Base-by-base conservation (phyloP, 23 tunicate genomes). In the Styela plicata region DNA sequence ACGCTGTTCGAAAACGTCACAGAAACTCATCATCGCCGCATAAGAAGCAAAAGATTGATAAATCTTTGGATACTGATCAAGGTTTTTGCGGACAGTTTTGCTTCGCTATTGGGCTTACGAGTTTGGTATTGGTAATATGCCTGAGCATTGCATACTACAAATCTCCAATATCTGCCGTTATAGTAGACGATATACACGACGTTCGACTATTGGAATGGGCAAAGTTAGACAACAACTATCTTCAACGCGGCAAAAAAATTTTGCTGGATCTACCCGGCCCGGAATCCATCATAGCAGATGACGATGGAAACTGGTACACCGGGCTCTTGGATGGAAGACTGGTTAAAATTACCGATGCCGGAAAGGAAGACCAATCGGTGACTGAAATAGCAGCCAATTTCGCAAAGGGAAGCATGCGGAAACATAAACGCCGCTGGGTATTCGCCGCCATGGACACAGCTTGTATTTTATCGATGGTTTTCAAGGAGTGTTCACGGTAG, bases 261-360 rank as follows among this genome's bases (percentile, higher is more conserved):
- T 29, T 44, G 31, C 17, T 20, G 17, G 81, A 76, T 0, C 66
- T 76, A n/a, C 1, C 30, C 18, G 81, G 81, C 24, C 64, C 81
- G 0, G 81, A 76, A 44, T 76, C 81, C n/a, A 76, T 76, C 24
- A 65, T 23, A 52, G 64, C 44, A 0, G 81, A 76, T 27, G 81
- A 52, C 0, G 63, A 76, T 26, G 29, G 31, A 18, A 76, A 76
- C 33, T 44, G 64, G 66, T 76, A 76, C 64, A 76, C 81, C 7
- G 81, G 81, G n/a, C 66, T 76, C 13, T 0, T 20, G 10, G 67
- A 76, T 53, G 81, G 81, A 7, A 52, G 81, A 52, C 25, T 76
- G 22, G 64, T 76, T 1, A 76, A 2, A 53, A 76, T 76, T 0
- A 29, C 25, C 1, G n/a, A 76, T n/a, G 66, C 66, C 28, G 81